Conservation (phyloP, 2,797 vertebrate species). For the Phataginus tricuspis region DNA sequence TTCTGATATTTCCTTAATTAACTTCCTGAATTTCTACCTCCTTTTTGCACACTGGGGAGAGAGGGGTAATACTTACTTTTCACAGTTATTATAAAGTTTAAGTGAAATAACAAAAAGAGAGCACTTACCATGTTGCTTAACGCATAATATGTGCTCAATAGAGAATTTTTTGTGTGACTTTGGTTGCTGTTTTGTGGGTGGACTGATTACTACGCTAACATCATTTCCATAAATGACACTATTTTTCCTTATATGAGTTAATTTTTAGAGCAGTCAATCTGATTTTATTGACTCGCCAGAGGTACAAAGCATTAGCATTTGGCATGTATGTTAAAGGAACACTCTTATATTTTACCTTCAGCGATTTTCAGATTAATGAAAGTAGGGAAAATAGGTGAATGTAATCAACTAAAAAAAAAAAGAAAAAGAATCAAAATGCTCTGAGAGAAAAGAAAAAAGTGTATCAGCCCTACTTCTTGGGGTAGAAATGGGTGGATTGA, state of each 20-base stretch:
- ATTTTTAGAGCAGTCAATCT: neutral
- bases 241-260: neutral
- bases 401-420: neutral
- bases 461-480: neutral
- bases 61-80: neutral
- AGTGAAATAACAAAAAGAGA: neutral
- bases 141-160: neutral
- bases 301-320: neutral
- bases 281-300: neutral
- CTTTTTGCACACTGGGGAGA: fast-evolving
- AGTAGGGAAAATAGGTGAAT: neutral
- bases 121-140: neutral
- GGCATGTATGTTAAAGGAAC: neutral
- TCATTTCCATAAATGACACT: neutral
- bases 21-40: neutral
- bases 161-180: neutral
- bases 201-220: neutral
- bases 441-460: neutral
- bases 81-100: neutral
- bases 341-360: neutral
- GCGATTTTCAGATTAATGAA: neutral
- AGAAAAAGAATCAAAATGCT: neutral
- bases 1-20: neutral
- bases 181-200: neutral
- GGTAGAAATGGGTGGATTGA: neutral